Percentiles rank a stretch among this genome's conserved stretches.
Evolutionary conservation across 2,888 invertebrate genomes (phyloP).

Genomic region (Eucera pruinosa): DNA sequence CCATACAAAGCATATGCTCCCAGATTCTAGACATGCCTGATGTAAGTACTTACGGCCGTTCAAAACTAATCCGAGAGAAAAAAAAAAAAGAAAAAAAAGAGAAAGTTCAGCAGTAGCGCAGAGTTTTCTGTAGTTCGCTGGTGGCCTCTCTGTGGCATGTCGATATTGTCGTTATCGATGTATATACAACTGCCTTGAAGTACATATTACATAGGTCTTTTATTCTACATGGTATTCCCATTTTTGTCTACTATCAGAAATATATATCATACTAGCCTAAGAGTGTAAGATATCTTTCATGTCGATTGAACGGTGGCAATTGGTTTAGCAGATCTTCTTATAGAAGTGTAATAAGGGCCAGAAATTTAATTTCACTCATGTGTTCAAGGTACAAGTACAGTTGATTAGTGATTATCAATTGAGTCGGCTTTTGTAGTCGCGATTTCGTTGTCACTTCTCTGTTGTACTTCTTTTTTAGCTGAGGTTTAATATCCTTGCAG

Average conservation of each 20-base stretch:
- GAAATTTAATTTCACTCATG: conserved; percentile 20
- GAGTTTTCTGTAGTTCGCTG: conserved; percentile 68
- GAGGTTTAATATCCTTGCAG: conserved; percentile 32
- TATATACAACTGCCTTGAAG: conserved; percentile 40
- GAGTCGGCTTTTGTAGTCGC: conserved; percentile 15
- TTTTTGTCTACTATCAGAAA: conserved; percentile 22
- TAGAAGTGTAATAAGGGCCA: conserved; percentile 21
- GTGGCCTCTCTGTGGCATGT: conserved; percentile 76
- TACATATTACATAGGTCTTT: conserved; percentile 17
- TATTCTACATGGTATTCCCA: conserved; percentile 22
- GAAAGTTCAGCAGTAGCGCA: conserved; percentile 41
- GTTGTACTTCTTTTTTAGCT: conserved; percentile 40
- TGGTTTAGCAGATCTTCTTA: conserved; percentile 31
- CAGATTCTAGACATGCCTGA: conserved; percentile 94
- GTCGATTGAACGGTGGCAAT: conserved; percentile 26
- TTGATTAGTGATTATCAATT: conserved; percentile 23
- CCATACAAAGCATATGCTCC: conserved; percentile 95
- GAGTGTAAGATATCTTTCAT: conserved; percentile 25
- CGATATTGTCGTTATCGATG: conserved; percentile 72
- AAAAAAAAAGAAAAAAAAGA: conserved; percentile 4
- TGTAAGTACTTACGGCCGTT: conserved; percentile 88
- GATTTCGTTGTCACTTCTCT: conserved; percentile 34
- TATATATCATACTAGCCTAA: conserved; percentile 15
- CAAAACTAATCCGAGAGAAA: conserved; percentile 7
- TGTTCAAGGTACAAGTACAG: conserved; percentile 32